Evolutionary conservation across 2,797 vertebrate species (phyloP).

Genomic region (Furcifer pardalis): DNA sequence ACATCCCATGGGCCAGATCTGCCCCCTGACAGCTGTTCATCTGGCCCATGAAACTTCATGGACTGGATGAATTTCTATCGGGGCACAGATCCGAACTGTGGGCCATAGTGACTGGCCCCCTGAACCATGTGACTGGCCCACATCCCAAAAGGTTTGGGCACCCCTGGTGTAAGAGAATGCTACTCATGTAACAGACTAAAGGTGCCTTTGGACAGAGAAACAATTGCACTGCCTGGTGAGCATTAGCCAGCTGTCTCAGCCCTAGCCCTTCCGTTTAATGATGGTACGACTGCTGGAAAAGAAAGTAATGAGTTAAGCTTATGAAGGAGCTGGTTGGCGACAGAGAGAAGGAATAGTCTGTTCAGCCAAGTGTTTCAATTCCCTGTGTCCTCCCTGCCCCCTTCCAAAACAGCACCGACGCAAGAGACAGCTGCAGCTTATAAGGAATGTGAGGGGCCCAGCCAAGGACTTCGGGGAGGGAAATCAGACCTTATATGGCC

Average conservation of each 20-base stretch:
- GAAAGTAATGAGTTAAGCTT: conserved; percentile 14
- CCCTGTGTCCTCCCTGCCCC: conserved; percentile 74
- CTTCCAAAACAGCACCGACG: conserved; percentile 74
- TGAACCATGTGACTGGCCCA: too few species aligned
- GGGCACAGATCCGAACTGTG: too few species aligned
- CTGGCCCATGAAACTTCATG: too few species aligned
- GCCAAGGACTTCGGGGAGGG: conserved; percentile 87
- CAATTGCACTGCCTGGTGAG: background rate
- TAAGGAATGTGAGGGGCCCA: conserved; percentile 96
- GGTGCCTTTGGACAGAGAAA: background rate
- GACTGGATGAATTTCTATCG: too few species aligned
- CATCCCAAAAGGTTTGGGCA: too few species aligned
- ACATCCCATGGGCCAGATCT: too few species aligned
- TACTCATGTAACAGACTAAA: too few species aligned
- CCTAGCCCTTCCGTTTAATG: background rate
- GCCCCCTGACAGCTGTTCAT: too few species aligned
- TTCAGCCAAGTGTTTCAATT: conserved; percentile 71
- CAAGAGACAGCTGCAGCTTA: conserved; percentile 95
- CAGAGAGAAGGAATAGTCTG: conserved; percentile 40
- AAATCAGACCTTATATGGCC: conserved; percentile 98
- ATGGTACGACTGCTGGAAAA: background rate
- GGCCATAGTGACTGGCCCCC: too few species aligned
- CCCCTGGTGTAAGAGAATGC: too few species aligned
- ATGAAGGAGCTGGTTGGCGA: conserved; percentile 45
- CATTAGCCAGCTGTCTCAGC: background rate